Percentiles rank a stretch among this genome's conserved stretches.
Conservation (phyloP, 2,113 vertebrate species). For the Alectura lathami region DNA sequence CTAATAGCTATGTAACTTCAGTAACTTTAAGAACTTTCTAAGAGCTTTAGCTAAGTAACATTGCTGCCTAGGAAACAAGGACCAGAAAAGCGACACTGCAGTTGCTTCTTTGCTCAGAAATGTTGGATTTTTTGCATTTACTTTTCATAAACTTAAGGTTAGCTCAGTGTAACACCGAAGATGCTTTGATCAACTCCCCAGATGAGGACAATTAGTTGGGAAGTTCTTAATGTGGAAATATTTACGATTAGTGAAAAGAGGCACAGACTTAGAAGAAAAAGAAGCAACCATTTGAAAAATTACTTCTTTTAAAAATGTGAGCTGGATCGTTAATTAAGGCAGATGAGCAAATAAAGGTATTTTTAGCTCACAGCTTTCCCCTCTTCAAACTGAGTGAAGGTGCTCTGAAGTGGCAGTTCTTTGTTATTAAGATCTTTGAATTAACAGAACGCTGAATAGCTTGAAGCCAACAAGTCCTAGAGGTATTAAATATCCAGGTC, state of each 20-base stretch:
- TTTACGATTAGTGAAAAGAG: not conserved
- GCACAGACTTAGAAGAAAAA: not conserved
- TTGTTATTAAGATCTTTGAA: conserved; percentile 39
- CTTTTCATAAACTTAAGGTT: not conserved
- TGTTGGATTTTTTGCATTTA: not conserved
- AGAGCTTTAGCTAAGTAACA: not conserved
- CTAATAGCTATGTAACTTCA: not conserved
- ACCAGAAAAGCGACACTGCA: not conserved
- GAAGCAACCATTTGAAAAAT: not conserved
- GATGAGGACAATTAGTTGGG: not conserved
- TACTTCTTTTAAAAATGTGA: not conserved
- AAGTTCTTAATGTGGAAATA: not conserved
- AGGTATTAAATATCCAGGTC: conserved; percentile 27
- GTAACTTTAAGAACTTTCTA: not conserved
- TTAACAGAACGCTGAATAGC: conserved; percentile 33
- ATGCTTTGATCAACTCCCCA: not conserved
- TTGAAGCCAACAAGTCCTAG: conserved; percentile 42
- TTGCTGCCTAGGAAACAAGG: not conserved
- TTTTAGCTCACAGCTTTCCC: conserved; percentile 32
- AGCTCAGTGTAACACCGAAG: not conserved
- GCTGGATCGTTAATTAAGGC: not conserved
- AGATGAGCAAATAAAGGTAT: not conserved
- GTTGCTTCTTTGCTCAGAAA: not conserved
- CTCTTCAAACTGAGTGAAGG: conserved; percentile 1
- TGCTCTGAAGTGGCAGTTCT: conserved; percentile 20